A percentile compares a stretch with the other conserved stretches of the same genome.
These are phyloP conservation scores for Neodiprion pinetum DNA, from an alignment of 1,140 invertebrate genomes.

Conservation along the genomic window DNA sequence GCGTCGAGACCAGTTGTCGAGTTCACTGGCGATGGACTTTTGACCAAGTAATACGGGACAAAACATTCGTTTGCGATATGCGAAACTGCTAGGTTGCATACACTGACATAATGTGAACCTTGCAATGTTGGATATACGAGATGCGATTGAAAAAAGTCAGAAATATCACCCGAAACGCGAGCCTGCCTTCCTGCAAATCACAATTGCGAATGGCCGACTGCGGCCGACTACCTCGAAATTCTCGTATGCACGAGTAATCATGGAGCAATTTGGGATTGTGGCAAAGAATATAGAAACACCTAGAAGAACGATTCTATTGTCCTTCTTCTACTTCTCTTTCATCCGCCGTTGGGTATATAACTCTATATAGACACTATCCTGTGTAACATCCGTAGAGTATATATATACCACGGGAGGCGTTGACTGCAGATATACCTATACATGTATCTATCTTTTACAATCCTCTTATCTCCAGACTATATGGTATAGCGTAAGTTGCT, in stretches of 20 bases:
- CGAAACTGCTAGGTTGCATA: neutral
- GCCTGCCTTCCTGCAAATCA: neutral
- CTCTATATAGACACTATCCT: too few species aligned
- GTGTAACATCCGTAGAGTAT: too few species aligned
- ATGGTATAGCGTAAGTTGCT: too few species aligned
- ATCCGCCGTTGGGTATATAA: too few species aligned
- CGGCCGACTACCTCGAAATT: neutral
- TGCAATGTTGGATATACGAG: neutral
- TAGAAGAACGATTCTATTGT: too few species aligned
- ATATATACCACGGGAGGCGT: too few species aligned
- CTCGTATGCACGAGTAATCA: neutral
- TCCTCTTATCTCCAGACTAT: too few species aligned
- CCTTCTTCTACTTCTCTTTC: too few species aligned
- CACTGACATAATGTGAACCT: neutral
- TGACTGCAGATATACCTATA: too few species aligned
- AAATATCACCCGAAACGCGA: neutral
- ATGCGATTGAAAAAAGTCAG: neutral
- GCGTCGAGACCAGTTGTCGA: conserved; percentile 42
- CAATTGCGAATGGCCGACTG: conserved; percentile 1
- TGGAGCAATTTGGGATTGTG: too few species aligned
- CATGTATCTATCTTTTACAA: too few species aligned
- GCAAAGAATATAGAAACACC: too few species aligned
- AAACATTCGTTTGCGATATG: conserved; percentile 47
- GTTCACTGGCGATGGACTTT: conserved; percentile 39
- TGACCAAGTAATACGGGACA: conserved; percentile 33